Percentiles rank a stretch among this genome's conserved stretches.
These are phyloP conservation scores for Zeus faber DNA, from an alignment of 2,113 vertebrate genomes.

Conservation along the genomic window DNA sequence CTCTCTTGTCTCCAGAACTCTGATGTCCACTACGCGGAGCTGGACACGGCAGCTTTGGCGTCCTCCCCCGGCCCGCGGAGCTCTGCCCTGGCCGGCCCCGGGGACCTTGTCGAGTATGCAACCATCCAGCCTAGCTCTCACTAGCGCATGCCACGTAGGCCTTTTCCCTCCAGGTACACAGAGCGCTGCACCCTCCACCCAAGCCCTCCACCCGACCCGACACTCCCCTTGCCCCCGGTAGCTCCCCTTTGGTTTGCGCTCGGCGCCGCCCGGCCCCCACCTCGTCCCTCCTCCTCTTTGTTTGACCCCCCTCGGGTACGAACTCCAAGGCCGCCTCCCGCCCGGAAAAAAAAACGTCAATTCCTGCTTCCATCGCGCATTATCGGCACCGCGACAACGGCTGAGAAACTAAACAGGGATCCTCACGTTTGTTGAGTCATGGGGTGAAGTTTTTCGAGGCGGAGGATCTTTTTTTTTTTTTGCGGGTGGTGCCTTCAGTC, in stretches of 20 bases:
- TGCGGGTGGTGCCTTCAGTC: too few relatives aligned
- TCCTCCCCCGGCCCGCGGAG: conserved; percentile 78
- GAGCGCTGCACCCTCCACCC: conserved; percentile 45
- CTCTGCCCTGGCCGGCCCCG: conserved; percentile 80
- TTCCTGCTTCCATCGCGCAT: too few relatives aligned
- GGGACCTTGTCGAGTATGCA: conserved; percentile 93
- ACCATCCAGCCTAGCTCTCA: conserved; percentile 91
- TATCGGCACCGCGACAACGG: too few relatives aligned
- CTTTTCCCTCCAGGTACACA: conserved; percentile 87
- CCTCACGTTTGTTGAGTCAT: too few relatives aligned
- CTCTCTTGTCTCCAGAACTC: conserved; percentile 87
- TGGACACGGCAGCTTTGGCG: conserved; percentile 90
- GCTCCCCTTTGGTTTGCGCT: conserved; percentile 47
- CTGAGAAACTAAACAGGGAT: neutral
- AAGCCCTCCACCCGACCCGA: neutral
- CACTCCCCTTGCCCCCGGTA: conserved; percentile 4
- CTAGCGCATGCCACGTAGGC: conserved; percentile 84
- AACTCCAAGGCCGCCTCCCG: neutral
- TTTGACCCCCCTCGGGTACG: neutral
- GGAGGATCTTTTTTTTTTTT: too few relatives aligned
- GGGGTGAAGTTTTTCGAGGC: too few relatives aligned
- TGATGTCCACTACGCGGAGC: conserved; percentile 89
- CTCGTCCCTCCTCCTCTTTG: conserved; percentile 23
- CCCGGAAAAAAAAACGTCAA: too few relatives aligned
- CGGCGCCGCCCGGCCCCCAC: conserved; percentile 25